Percentiles rank a stretch among this genome's conserved stretches.
phyloP scores from a whole-genome alignment of 1,140 invertebrate genomes.

The Lordiphosa stackelbergi region DNA sequence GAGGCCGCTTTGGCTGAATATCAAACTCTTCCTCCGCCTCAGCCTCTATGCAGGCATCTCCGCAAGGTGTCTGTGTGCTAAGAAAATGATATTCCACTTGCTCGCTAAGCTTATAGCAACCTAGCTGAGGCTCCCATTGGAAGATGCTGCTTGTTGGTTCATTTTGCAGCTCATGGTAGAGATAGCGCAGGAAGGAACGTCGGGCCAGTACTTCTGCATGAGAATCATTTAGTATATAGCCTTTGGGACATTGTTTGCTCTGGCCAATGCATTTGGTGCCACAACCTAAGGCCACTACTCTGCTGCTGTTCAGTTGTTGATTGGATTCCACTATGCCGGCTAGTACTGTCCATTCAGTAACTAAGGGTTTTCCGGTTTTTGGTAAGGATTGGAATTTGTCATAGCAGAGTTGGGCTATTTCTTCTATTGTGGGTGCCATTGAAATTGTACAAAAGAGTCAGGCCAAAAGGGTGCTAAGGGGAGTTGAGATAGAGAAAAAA shows the following conservation, averaged over 20 bases:
- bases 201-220: conserved; percentile 94
- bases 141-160: conserved; percentile 52
- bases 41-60: conserved; percentile 84
- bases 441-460: too few species aligned
- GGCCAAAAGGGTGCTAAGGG: too few species aligned
- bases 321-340: conserved; percentile 83
- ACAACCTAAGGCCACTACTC: conserved; percentile 89
- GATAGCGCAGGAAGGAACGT: conserved; percentile 87
- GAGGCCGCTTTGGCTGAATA: conserved; percentile 55
- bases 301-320: conserved; percentile 63
- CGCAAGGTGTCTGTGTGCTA: conserved; percentile 92
- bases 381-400: conserved; percentile 83
- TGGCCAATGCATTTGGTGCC: conserved; percentile 94
- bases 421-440: conserved; percentile 1
- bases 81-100: conserved; percentile 89
- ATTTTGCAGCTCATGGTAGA: conserved; percentile 79
- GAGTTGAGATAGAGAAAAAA: too few species aligned
- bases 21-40: not conserved
- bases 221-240: conserved; percentile 89
- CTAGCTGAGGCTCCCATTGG: conserved; percentile 41
- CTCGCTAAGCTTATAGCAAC: conserved; percentile 79
- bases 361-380: conserved; percentile 88
- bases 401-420: conserved; percentile 80
- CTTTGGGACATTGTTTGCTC: conserved; percentile 80
- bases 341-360: conserved; percentile 91